Percentiles rank a stretch among this genome's conserved stretches.
Conservation (phyloP, 2,797 vertebrate species). For the Parotocinclus haroldoi region DNA sequence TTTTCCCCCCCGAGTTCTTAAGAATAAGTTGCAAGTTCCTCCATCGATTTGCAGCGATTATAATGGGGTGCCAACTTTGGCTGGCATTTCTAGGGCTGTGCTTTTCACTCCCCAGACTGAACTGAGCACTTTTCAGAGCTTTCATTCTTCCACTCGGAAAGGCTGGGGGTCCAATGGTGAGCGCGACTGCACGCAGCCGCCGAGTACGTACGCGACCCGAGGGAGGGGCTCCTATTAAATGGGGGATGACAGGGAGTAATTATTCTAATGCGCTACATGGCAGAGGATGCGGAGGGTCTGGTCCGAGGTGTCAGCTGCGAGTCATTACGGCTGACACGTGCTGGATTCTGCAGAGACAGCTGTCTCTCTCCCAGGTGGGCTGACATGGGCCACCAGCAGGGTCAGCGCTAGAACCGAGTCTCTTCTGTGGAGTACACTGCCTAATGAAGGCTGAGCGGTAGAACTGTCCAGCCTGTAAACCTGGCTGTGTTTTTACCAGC, state of each 20-base stretch:
- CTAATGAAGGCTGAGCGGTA: background rate
- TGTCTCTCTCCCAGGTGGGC: constrained; percentile 62
- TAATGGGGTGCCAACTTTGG: too few species aligned
- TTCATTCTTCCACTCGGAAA: too few species aligned
- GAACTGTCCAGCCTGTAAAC: background rate
- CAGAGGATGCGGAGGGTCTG: constrained; percentile 61
- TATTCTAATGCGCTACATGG: constrained; percentile 69
- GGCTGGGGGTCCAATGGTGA: constrained; percentile 26
- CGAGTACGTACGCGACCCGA: constrained; percentile 26
- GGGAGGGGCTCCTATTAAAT: constrained; percentile 62
- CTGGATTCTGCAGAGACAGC: constrained; percentile 58
- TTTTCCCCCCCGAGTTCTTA: too few species aligned
- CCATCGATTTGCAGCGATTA: too few species aligned
- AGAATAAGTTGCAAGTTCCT: too few species aligned
- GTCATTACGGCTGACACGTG: constrained; percentile 68
- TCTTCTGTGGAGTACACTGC: constrained; percentile 20
- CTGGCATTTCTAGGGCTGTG: too few species aligned
- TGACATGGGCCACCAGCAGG: constrained; percentile 46
- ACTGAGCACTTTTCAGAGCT: too few species aligned
- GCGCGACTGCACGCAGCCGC: constrained; percentile 36
- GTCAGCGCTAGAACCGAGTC: constrained; percentile 13
- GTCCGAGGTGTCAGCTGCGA: constrained; percentile 63
- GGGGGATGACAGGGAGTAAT: constrained; percentile 71
- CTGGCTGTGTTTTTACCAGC: too few species aligned
- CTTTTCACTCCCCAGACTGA: too few species aligned